These are phyloP conservation scores for Chrysogorgia sp. DNA, from an alignment of 92 coral and sea anemone genomes.

Conservation along the genomic window DNA sequence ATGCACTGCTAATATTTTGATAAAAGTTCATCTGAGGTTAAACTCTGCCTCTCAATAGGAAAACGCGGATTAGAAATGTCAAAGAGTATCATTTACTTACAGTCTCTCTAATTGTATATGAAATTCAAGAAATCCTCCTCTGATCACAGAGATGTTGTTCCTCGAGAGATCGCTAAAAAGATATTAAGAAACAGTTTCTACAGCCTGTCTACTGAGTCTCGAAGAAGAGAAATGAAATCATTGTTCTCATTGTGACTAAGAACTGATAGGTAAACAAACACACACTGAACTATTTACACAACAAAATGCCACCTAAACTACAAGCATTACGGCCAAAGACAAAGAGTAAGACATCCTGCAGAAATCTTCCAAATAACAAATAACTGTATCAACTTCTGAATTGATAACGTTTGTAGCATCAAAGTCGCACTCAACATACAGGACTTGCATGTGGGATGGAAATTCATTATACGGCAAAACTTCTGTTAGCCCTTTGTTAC, in stretches of 20 bases:
- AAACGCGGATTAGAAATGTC: background rate
- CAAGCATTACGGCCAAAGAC: too few relatives aligned
- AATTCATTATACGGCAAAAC: background rate
- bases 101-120: constrained; percentile 20
- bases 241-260: too few relatives aligned
- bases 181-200: background rate
- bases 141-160: constrained; percentile 24
- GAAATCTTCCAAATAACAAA: too few relatives aligned
- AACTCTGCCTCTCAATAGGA: background rate
- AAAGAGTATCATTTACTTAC: constrained; percentile 21
- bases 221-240: background rate
- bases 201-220: background rate
- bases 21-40: too few relatives aligned
- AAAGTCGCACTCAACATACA: constrained; percentile 29
- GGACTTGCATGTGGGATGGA: constrained; percentile 9
- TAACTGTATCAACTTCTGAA: too few relatives aligned
- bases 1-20: too few relatives aligned
- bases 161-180: constrained; percentile 33
- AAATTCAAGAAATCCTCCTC: constrained; percentile 2
- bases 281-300: background rate
- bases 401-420: too few relatives aligned
- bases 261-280: background rate
- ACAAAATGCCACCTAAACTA: too few relatives aligned
- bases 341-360: too few relatives aligned
- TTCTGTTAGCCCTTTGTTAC: constrained; percentile 8